These are phyloP conservation scores for Leptothorax acervorum DNA, from an alignment of 2,888 invertebrate genomes.

Conservation along the genomic window DNA sequence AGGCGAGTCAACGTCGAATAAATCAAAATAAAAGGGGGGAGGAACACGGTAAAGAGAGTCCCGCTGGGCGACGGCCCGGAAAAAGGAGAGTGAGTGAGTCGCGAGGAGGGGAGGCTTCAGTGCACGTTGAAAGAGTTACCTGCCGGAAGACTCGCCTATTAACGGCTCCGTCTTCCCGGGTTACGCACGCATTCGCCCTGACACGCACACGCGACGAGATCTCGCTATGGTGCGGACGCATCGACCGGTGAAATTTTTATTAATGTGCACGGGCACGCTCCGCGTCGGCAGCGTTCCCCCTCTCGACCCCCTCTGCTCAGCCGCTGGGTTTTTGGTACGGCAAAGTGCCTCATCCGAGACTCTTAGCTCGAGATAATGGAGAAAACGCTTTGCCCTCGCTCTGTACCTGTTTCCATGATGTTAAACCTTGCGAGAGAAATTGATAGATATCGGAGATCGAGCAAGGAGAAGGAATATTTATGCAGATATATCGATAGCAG, in stretches of 20 bases:
- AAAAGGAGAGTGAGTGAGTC: slow-evolving; percentile 71
- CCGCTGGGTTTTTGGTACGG: background rate
- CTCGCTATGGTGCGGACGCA: slow-evolving; percentile 65
- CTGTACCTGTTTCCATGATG: background rate
- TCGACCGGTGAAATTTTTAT: slow-evolving; percentile 72
- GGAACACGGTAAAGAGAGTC: slow-evolving; percentile 64
- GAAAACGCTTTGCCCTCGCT: background rate
- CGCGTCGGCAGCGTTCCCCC: background rate
- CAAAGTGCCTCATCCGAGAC: background rate
- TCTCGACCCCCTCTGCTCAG: background rate
- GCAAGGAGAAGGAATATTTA: background rate
- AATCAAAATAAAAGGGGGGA: slow-evolving; percentile 84
- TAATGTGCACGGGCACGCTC: slow-evolving; percentile 62
- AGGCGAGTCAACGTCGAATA: slow-evolving; percentile 84
- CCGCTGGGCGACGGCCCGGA: slow-evolving; percentile 79
- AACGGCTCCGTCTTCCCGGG: slow-evolving; percentile 28
- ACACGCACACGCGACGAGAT: slow-evolving; percentile 52
- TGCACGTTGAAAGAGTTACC: slow-evolving; percentile 81
- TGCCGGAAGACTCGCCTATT: slow-evolving; percentile 66
- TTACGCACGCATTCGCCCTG: slow-evolving; percentile 15
- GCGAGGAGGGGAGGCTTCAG: slow-evolving; percentile 56
- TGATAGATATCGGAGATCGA: background rate
- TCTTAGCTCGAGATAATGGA: background rate
- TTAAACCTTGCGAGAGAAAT: background rate
- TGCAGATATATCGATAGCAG: background rate